These are phyloP conservation scores for Corydoras maculifer DNA, from an alignment of 2,113 vertebrate species.

Conservation along the genomic window DNA sequence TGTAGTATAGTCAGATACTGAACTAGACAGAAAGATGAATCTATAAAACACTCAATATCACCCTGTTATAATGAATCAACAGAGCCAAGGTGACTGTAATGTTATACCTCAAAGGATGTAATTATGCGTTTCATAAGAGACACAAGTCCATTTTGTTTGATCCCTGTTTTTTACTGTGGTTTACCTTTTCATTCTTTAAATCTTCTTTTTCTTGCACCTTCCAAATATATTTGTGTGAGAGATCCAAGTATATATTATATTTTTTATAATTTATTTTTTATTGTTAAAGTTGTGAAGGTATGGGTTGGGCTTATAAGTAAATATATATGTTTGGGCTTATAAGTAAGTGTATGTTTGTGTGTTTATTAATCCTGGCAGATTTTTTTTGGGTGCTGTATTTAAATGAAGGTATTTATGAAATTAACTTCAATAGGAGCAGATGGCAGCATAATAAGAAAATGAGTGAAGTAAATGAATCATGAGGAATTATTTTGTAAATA, in stretches of 20 bases:
- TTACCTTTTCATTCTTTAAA: not conserved
- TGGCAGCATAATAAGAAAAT: constrained; percentile 12
- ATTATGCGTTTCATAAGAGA: constrained; percentile 32
- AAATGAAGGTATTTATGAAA: too few relatives aligned
- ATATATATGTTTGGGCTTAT: too few relatives aligned
- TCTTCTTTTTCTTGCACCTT: not conserved
- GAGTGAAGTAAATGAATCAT: constrained; percentile 35
- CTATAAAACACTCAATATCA: constrained; percentile 29
- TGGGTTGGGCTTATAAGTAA: too few relatives aligned
- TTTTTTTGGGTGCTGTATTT: too few relatives aligned
- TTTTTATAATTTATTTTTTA: too few relatives aligned
- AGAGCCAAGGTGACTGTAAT: constrained; percentile 33
- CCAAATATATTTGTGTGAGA: not conserved
- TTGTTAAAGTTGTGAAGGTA: too few relatives aligned
- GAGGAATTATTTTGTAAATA: constrained; percentile 32
- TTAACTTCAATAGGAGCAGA: constrained; percentile 13
- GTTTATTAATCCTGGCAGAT: too few relatives aligned
- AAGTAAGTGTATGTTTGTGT: too few relatives aligned
- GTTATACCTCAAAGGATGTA: constrained; percentile 36
- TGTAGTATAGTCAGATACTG: not conserved
- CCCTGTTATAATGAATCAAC: constrained; percentile 22
- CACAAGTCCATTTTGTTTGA: constrained; percentile 34
- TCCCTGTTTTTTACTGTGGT: constrained; percentile 18
- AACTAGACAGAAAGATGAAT: not conserved
- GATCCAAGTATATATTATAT: too few relatives aligned